These are phyloP conservation scores for Gymnothorax reevesii DNA, from an alignment of 2,797 vertebrate species.

Conservation along the genomic window DNA sequence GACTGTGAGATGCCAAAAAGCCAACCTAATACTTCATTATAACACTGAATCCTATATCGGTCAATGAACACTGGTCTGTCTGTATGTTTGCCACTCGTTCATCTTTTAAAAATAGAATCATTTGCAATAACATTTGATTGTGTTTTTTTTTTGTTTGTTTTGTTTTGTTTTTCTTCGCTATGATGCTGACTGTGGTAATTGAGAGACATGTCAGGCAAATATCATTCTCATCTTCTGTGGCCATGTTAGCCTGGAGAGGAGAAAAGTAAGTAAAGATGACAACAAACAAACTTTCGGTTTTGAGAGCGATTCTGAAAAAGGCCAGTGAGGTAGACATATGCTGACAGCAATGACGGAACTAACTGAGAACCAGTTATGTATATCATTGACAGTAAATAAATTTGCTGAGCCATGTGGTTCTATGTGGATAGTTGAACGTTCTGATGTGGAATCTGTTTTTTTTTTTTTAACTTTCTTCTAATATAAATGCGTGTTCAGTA, in stretches of 20 bases:
- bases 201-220: background rate
- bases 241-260: background rate
- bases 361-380: background rate
- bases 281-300: background rate
- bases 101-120: background rate
- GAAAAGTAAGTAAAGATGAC: conserved; percentile 7
- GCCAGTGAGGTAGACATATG: conserved; percentile 2
- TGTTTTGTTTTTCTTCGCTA: conserved; percentile 16
- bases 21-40: conserved; percentile 15
- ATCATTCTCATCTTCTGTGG: background rate
- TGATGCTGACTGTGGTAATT: conserved; percentile 1
- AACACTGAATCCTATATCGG: conserved; percentile 19
- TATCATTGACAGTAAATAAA: background rate
- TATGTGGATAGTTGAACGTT: background rate
- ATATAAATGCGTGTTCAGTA: conserved; percentile 3
- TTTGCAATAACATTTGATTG: conserved; percentile 16
- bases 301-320: background rate
- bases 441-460: background rate
- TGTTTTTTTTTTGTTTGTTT: no score
- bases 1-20: conserved; percentile 32
- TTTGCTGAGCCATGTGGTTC: background rate
- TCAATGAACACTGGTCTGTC: conserved; percentile 16
- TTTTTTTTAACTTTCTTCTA: background rate
- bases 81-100: background rate
- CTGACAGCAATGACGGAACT: background rate